Base-by-base conservation (phyloP, 2,888 invertebrate genomes). In the Athalia rosae region DNA sequence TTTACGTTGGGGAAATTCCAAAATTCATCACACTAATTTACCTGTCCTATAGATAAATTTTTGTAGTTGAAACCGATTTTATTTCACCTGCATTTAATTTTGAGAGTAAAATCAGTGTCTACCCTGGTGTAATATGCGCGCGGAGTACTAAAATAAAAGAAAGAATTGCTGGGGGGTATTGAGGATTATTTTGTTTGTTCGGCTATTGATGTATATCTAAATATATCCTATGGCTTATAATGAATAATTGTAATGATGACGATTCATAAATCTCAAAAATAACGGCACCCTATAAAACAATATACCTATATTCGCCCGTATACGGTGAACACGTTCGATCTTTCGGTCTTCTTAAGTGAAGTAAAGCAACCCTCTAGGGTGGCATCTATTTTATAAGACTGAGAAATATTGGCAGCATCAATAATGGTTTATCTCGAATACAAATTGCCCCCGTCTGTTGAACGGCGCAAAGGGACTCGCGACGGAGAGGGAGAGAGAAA, bases 401-500 rank as follows among this genome's bases (percentile, higher is more conserved):
- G 82, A 85, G 85, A 88, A 87, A 87, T 86, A 88, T 88, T 82
- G 87, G 81, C 81, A 83, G 87, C 87, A 88, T 88, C 88, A 86
- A 87, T 88, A 87, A 86, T 85, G 86, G 86, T 87, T 87, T 87
- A 88, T 88, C 87, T 87, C 79, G 85, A 85, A 84, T 86, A 85
- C 84, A 86, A 86, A 86, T 85, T 85, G 82, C 81, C 81, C 81
- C 79, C 77, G 78, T 28, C 62, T 6, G 7, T 7, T 28, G 7
- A 8, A 4, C 62, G 41, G 43, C 50, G 41, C 48, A 48, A 53
- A 67, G 53, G 67, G 67, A 28, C 28, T 28, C 28, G 28, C 28
- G 28, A 28, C 28, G 28, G 28, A n/a, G n/a, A n/a, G n/a, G 28
- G 28, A 28, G 28, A 28, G 28, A 28, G 28, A n/a, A n/a, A n/a